Conservation (phyloP, 2,888 invertebrate genomes). For the Amphipyra tragopoginis region DNA sequence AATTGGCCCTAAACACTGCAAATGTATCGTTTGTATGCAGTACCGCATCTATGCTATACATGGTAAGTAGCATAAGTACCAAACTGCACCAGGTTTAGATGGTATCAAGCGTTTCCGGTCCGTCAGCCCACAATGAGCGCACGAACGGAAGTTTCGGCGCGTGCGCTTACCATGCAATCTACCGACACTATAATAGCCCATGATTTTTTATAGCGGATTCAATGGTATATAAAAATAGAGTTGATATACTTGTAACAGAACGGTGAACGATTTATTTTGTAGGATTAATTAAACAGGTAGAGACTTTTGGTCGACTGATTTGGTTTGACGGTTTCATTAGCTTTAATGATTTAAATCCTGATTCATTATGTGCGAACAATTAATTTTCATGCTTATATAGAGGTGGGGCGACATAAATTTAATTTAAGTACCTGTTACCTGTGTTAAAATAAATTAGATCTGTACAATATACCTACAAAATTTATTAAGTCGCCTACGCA, state of each 20-base stretch:
- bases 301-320: conserved; percentile 6
- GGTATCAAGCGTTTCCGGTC: conserved; percentile 80
- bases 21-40: conserved; percentile 46
- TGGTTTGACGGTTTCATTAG: conserved; percentile 22
- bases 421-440: conserved; percentile 7
- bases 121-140: conserved; percentile 69
- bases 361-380: conserved; percentile 39
- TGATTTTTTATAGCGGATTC: conserved; percentile 62
- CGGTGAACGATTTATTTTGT: neutral
- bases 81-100: conserved; percentile 68
- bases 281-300: neutral
- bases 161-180: conserved; percentile 78
- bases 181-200: conserved; percentile 53
- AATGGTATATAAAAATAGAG: conserved; percentile 37
- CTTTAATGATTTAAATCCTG: conserved; percentile 10
- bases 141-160: conserved; percentile 81
- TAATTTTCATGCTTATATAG: conserved; percentile 16
- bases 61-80: conserved; percentile 56
- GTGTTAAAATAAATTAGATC: conserved; percentile 17
- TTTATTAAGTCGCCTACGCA: conserved; percentile 12
- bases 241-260: conserved; percentile 4
- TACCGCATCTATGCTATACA: conserved; percentile 26
- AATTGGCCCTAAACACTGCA: conserved; percentile 37
- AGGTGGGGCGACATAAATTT: conserved; percentile 19
- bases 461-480: neutral